Evolutionary conservation across 35 echinoderm and acorn worm species (phyloP).

Genomic region (Strongylocentrotus purpuratus): DNA sequence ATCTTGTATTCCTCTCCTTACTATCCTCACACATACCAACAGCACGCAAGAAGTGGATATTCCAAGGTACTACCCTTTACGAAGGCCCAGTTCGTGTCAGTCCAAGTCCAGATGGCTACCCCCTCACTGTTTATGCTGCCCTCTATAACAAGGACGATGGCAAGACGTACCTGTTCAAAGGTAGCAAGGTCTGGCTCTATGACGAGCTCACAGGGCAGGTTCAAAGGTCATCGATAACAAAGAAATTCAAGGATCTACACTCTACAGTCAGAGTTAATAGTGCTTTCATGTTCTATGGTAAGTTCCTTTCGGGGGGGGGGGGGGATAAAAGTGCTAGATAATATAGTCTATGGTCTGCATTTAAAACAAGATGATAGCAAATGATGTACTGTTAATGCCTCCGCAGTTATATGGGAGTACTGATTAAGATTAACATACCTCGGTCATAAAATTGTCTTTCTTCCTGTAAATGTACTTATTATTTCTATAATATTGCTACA

Average conservation of each 20-base stretch:
- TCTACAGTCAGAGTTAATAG: not conserved
- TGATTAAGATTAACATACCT: too few species aligned
- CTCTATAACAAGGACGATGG: conserved; percentile 12
- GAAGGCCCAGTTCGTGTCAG: not conserved
- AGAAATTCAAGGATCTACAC: not conserved
- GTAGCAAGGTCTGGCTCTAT: conserved; percentile 28
- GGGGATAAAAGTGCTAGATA: not conserved
- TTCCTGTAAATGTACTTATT: too few species aligned
- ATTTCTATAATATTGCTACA: too few species aligned
- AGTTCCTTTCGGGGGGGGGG: not conserved
- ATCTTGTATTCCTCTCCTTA: not conserved
- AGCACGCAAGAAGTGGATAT: conserved; percentile 60
- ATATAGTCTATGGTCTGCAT: too few species aligned
- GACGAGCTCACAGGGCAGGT: not conserved
- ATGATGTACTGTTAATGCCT: too few species aligned
- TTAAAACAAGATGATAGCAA: too few species aligned
- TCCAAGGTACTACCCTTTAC: not conserved
- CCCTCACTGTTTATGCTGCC: conserved; percentile 18
- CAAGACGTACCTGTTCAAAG: conserved; percentile 55
- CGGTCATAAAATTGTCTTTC: too few species aligned
- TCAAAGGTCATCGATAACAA: not conserved
- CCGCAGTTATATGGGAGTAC: too few species aligned
- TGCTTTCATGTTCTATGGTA: conserved; percentile 21
- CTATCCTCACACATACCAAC: not conserved
- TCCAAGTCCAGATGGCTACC: not conserved